phyloP scores from a whole-genome alignment of 1,140 invertebrate genomes.

The Zaprionus africanus region DNA sequence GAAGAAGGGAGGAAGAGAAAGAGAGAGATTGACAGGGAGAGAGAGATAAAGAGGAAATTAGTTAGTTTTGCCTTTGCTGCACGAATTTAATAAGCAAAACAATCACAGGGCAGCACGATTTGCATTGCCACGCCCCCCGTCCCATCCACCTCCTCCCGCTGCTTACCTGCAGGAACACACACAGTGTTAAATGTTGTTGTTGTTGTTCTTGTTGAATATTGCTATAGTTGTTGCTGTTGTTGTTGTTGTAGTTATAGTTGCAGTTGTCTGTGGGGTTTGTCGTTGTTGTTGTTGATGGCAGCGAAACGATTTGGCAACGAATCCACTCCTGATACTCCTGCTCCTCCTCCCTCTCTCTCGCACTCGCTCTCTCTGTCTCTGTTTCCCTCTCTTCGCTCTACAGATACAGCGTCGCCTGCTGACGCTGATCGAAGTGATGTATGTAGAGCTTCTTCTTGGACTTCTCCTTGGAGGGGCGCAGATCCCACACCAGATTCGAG shows the following conservation, averaged over 20 bases:
- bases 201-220: slow-evolving; percentile 47
- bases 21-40: not conserved
- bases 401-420: slow-evolving; percentile 84
- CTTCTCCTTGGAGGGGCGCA: slow-evolving; percentile 87
- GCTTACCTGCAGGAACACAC: slow-evolving; percentile 80
- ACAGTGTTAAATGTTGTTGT: slow-evolving; percentile 70
- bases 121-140: slow-evolving; percentile 64
- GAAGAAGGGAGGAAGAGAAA: not conserved
- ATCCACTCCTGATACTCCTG: slow-evolving; percentile 44
- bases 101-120: slow-evolving; percentile 78
- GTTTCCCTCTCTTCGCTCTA: slow-evolving; percentile 36
- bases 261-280: slow-evolving; percentile 30
- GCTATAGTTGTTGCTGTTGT: slow-evolving; percentile 57
- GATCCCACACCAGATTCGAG: slow-evolving; percentile 94
- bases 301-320: slow-evolving; percentile 78
- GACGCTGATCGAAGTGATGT: slow-evolving; percentile 83
- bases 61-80: slow-evolving; percentile 54
- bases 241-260: slow-evolving; percentile 50
- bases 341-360: slow-evolving; percentile 32
- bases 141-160: not conserved
- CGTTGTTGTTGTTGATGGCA: slow-evolving; percentile 64
- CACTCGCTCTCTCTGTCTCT: slow-evolving; percentile 3
- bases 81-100: slow-evolving; percentile 80
- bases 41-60: slow-evolving; percentile 53
- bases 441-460: slow-evolving; percentile 86